phyloP scores from a whole-genome alignment of 2,888 invertebrate genomes.

The Conops quadrifasciatus region DNA sequence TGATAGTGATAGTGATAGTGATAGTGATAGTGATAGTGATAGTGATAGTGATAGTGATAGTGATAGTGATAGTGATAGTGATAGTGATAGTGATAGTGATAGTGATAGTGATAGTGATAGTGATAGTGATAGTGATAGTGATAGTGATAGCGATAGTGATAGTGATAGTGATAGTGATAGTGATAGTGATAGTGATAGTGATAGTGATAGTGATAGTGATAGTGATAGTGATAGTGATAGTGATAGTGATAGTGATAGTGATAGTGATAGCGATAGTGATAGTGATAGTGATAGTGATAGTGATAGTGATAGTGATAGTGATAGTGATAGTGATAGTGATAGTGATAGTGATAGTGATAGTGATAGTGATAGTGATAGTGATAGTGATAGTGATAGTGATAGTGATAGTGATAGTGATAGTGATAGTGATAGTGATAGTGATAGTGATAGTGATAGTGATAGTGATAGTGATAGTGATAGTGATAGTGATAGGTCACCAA shows the following conservation, averaged over 20 bases:
- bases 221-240: background rate
- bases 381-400: background rate
- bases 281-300: background rate
- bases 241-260: background rate
- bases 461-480: constrained; percentile 11
- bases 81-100: constrained; percentile 5
- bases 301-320: background rate
- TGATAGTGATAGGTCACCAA: too few species aligned
- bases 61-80: background rate
- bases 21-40: background rate
- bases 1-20: too few species aligned
- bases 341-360: background rate
- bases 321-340: background rate
- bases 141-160: background rate
- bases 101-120: constrained; percentile 2
- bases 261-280: background rate
- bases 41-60: background rate
- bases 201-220: constrained; percentile 11
- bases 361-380: background rate
- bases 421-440: background rate
- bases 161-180: background rate
- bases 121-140: too few species aligned
- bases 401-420: background rate
- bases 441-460: constrained; percentile 21
- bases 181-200: background rate